Evolutionary conservation across 2,888 invertebrate genomes (phyloP), one percentile per base, ranked within the genome.

Genomic region (Chromoteleia sp.): DNA sequence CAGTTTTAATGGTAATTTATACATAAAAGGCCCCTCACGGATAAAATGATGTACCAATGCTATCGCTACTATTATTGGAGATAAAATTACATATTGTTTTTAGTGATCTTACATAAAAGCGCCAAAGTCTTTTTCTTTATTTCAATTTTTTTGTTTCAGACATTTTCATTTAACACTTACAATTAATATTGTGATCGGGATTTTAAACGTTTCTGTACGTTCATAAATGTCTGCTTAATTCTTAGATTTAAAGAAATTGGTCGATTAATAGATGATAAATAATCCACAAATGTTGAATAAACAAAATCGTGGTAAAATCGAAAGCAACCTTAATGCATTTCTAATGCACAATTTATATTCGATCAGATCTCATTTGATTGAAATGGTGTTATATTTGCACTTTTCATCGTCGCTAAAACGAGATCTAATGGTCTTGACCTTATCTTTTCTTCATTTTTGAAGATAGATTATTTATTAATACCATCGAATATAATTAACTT

Each of bases 171-270:
- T 61, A 68, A 77, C 61, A 77, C 70, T 77, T 77, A 70, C 19
- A 67, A 76, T 58, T 67, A 67, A 68, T 76, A 61, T 54, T 68
- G 68, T 68, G 76, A 76, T 76, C 68, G 43, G 30, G 39, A 59
- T 76, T 15, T 43, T 41, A 67, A 67, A 61, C 75, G 58, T 50
- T 58, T 50, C 41, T 75, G 67, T 45, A 58, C 50, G 43, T 74
- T 21, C 67, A 75, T 58, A 67, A 67, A 75, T 10, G 41, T 74
- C 15, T 67, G 56, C 56, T 75, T 75, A 58, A 67, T 14, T 29
- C 50, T 65, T 54, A 65, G 30, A 65, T 17, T 75, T 88, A 87
- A 84, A 88, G 86, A 86, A 87, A 87, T 88, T 88, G 87, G 85
- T 87, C 86, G 83, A 86, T 88, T 85, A 86, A 86, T 84, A 80